Percentiles rank a stretch among this genome's conserved stretches.
These are phyloP conservation scores for Riparia riparia DNA, from an alignment of 2,113 vertebrate species.

Conservation along the genomic window DNA sequence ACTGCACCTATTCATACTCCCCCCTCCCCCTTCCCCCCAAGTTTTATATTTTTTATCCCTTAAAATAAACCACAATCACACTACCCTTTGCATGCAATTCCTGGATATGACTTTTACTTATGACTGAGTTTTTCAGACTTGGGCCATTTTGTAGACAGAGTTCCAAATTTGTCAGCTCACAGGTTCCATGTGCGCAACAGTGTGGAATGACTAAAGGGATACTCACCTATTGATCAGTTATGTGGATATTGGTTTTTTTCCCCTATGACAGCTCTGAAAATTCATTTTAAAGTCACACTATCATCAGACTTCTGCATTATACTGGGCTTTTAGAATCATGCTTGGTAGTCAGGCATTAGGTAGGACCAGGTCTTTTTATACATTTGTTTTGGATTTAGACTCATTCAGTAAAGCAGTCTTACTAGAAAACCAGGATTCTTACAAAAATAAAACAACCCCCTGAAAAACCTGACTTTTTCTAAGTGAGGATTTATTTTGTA, in stretches of 20 bases:
- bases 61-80: neutral
- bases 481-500: neutral
- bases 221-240: neutral
- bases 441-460: neutral
- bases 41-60: neutral
- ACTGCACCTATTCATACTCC: neutral
- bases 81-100: neutral
- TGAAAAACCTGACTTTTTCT: neutral
- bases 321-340: neutral
- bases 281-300: neutral
- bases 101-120: neutral
- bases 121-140: neutral
- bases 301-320: neutral
- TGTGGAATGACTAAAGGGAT: neutral
- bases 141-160: neutral
- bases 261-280: neutral
- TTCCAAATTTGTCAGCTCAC: neutral
- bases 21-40: accelerated
- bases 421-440: neutral
- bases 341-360: neutral
- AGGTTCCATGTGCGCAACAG: neutral
- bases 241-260: neutral
- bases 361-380: neutral
- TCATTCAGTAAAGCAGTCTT: neutral
- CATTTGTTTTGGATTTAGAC: neutral